Evolutionary conservation across 2,797 vertebrate genomes (phyloP).

Genomic region (Rhyacichthys aspro): DNA sequence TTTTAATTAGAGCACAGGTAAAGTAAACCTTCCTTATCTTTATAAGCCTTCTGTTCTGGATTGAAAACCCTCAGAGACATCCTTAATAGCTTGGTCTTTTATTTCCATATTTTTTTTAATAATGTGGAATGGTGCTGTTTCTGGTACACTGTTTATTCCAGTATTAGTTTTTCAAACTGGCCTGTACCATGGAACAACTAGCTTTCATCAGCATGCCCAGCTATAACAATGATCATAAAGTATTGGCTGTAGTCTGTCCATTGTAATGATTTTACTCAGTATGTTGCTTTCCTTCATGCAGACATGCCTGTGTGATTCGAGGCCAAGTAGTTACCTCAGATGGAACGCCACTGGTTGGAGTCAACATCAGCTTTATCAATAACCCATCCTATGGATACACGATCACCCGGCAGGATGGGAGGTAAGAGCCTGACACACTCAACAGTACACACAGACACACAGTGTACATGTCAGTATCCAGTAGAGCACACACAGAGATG

Average conservation of each 20-base stretch:
- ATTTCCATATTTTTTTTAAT: constrained; percentile 24
- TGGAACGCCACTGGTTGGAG: constrained; percentile 94
- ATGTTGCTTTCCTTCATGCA: constrained; percentile 56
- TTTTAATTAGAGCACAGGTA: constrained; percentile 75
- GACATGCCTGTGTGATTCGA: constrained; percentile 95
- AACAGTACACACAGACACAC: constrained; percentile 2
- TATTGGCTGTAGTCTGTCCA: not conserved
- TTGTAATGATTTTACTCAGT: not conserved
- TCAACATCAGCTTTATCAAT: constrained; percentile 96
- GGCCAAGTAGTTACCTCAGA: constrained; percentile 97
- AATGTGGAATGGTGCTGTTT: constrained; percentile 13
- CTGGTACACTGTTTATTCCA: not conserved
- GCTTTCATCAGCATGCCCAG: not conserved
- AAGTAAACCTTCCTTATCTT: constrained; percentile 71
- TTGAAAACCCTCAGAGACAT: constrained; percentile 54
- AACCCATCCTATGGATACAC: constrained; percentile 93
- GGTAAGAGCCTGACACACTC: constrained; percentile 75
- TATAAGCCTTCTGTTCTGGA: constrained; percentile 66
- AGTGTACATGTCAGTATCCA: not conserved
- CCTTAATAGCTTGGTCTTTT: constrained; percentile 40
- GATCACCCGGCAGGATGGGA: constrained; percentile 96
- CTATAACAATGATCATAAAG: not conserved
- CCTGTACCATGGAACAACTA: not conserved
- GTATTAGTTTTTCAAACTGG: not conserved
- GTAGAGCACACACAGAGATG: constrained; percentile 14